A percentile compares a stretch with the other conserved stretches of the same genome.
Evolutionary conservation across 2,888 invertebrate species (phyloP).

Genomic region (Dasypogon diadema): DNA sequence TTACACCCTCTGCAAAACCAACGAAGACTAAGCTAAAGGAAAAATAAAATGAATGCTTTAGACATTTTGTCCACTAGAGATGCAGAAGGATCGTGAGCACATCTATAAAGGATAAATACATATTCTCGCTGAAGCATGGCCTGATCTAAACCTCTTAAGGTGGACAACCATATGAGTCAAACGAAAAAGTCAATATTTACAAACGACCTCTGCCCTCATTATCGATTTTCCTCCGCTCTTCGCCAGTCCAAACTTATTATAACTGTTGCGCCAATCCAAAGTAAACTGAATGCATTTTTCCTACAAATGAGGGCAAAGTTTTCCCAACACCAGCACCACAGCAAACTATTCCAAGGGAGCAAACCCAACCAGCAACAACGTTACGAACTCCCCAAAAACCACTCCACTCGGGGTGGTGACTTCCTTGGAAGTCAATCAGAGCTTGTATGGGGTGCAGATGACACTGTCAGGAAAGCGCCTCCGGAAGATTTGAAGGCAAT

Average conservation of each 20-base stretch:
- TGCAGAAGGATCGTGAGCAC: too few species aligned
- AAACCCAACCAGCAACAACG: neutral
- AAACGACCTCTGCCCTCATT: slow-evolving; percentile 3
- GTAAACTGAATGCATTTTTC: slow-evolving; percentile 5
- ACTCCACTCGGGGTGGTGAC: neutral
- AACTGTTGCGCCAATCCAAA: slow-evolving; percentile 15
- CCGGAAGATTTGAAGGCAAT: slow-evolving; percentile 3
- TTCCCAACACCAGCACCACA: neutral
- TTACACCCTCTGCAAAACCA: too few species aligned
- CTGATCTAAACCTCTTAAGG: too few species aligned
- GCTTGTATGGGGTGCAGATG: slow-evolving; percentile 5
- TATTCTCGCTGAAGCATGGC: too few species aligned
- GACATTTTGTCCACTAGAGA: too few species aligned
- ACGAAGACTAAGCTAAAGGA: too few species aligned
- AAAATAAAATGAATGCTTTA: too few species aligned
- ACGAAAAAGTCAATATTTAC: slow-evolving; percentile 16
- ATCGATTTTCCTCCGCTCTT: slow-evolving; percentile 4
- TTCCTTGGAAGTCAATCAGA: slow-evolving; percentile 18
- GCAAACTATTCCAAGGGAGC: neutral
- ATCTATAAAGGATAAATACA: too few species aligned
- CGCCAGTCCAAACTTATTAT: neutral
- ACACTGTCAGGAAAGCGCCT: neutral
- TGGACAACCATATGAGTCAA: too few species aligned
- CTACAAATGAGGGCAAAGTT: slow-evolving; percentile 16
- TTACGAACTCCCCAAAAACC: neutral